Base-by-base conservation (phyloP, 2,113 vertebrate genomes). In the Amazona vittata region DNA sequence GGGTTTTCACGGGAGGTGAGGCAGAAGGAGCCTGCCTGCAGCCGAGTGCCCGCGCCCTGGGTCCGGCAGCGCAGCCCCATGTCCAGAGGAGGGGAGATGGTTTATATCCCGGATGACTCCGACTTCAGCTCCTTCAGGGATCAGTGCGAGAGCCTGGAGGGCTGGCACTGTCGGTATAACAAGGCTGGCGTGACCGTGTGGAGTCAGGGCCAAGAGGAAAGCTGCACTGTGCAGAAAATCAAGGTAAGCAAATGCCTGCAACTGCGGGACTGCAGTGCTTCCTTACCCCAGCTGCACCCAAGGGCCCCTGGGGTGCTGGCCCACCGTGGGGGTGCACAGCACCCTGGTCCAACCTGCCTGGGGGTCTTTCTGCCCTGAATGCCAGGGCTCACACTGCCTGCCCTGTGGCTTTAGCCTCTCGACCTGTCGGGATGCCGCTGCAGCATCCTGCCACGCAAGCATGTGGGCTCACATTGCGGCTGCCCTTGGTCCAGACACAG, bases 51-150 rank as follows among this genome's bases (percentile, higher is more conserved):
- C 0, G 4, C 2, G 0, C 41, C 76, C 62, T 41, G 67, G 74
- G 80, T 49, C 82, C 69, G 3, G 55, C 83, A 76, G 65, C 75
- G 47, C 83, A 73, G 87, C 90, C 82, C 68, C 64, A 91, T 94
- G 90, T 96, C 96, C 46, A 90, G 93, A 62, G 85, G 52, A 71
- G 83, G 91, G 60, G 90, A 95, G 11, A 86, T 94, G 68, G 98
- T 99, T 46, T 98, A 99, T 91, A 98, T 99, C 94, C 98, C 98
- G 8, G 98, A 99, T 60, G 98, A 99, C 96, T 97, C 98, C 22
- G 98, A 98, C 94, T 99, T 99, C 98, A 98, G 96, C 53, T 98
- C 98, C 15, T 99, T 99, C 96, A 98, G 98, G 80, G 98, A 98
- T 4, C 97, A 99, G 95, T 98, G 98, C 11, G 98, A 98, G 96